Evolutionary conservation across 2,888 invertebrate species (phyloP).

Genomic region (Polymixis lichenea): DNA sequence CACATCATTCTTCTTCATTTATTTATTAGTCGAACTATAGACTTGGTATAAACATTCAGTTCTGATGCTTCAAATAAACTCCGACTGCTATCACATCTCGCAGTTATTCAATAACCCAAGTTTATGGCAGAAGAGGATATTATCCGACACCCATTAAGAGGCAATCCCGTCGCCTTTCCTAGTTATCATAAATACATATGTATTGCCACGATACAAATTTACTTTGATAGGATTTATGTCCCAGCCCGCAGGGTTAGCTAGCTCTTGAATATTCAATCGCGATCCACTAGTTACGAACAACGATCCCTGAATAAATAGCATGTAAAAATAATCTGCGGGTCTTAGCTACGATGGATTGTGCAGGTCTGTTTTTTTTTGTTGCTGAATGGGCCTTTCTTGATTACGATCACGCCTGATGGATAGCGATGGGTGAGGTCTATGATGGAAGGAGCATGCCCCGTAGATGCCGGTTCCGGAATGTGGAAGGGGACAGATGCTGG

Average conservation of each 20-base stretch:
- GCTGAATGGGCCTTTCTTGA: too few species aligned
- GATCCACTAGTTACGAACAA: slow-evolving; percentile 43
- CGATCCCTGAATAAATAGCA: slow-evolving; percentile 58
- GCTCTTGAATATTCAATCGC: slow-evolving; percentile 65
- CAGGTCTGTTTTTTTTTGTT: neutral
- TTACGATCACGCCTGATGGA: too few species aligned
- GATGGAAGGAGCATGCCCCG: too few species aligned
- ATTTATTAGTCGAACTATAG: neutral
- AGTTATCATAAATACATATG: slow-evolving; percentile 65
- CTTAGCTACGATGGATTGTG: neutral
- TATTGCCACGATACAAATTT: slow-evolving; percentile 61
- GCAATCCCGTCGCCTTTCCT: slow-evolving; percentile 51
- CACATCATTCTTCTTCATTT: too few species aligned
- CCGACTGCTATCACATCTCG: neutral
- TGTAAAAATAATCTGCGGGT: slow-evolving; percentile 47
- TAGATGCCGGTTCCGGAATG: too few species aligned
- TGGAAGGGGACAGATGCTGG: too few species aligned
- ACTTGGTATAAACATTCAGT: neutral
- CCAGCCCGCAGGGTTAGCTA: slow-evolving; percentile 49
- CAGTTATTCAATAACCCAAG: slow-evolving; percentile 40
- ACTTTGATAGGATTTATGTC: slow-evolving; percentile 57
- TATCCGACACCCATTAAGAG: slow-evolving; percentile 43
- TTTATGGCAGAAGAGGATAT: slow-evolving; percentile 39
- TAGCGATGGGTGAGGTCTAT: too few species aligned
- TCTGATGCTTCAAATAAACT: slow-evolving; percentile 4